Evolutionary conservation across 2,888 invertebrate species (phyloP).

Genomic region (Gasteruption jaculator): DNA sequence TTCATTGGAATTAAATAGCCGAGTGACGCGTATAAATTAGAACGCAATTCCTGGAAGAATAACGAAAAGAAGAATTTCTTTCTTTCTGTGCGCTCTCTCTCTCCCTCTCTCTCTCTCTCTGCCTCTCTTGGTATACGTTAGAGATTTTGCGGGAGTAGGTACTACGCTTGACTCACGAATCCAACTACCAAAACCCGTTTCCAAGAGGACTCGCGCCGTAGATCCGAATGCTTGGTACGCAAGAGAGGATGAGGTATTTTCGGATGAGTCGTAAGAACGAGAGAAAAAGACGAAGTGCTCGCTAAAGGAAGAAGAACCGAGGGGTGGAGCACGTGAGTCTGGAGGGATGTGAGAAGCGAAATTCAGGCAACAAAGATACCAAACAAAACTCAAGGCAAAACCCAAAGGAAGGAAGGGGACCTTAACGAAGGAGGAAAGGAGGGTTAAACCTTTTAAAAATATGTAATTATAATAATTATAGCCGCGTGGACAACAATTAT

Average conservation of each 20-base stretch:
- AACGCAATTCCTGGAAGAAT: too few species aligned
- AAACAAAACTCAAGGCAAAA: constrained; percentile 9
- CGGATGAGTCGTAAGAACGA: constrained; percentile 12
- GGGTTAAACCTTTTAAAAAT: constrained; percentile 37
- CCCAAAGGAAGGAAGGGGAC: constrained; percentile 11
- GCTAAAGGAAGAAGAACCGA: constrained; percentile 25
- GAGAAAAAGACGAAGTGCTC: constrained; percentile 11
- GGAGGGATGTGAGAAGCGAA: constrained; percentile 26
- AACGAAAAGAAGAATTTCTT: too few species aligned
- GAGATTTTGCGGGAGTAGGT: constrained; percentile 13
- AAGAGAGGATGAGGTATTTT: constrained; percentile 20
- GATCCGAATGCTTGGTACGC: constrained; percentile 31
- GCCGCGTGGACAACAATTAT: constrained; percentile 40
- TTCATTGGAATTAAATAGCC: too few species aligned
- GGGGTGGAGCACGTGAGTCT: constrained; percentile 35
- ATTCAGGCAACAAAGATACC: constrained; percentile 8
- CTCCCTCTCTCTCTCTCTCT: constrained; percentile 1
- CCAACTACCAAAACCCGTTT: constrained; percentile 38
- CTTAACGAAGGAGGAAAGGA: constrained; percentile 21
- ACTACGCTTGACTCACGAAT: constrained; percentile 22
- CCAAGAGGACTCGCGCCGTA: constrained; percentile 26
- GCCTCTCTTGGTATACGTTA: not conserved
- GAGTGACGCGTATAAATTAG: too few species aligned
- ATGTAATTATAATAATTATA: constrained; percentile 47
- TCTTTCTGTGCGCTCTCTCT: constrained; percentile 3